Conservation (phyloP, 2,113 vertebrate species). For the Tympanuchus pallidicinctus region DNA sequence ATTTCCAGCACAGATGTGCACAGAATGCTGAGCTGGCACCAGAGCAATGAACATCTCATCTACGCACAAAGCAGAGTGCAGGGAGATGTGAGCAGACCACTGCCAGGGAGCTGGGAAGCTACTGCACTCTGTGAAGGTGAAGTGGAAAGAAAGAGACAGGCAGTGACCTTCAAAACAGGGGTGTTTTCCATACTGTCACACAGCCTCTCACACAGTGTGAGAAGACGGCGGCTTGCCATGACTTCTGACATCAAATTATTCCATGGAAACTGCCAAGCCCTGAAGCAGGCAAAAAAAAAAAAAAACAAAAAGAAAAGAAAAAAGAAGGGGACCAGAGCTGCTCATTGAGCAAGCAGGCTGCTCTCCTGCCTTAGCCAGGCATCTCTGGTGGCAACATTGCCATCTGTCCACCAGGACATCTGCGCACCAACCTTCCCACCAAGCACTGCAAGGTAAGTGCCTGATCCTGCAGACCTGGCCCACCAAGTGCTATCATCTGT, state of each 20-base stretch:
- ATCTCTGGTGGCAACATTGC: not conserved
- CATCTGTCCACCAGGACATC: not conserved
- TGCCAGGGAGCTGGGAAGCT: not conserved
- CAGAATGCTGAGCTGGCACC: not conserved
- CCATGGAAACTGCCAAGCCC: not conserved
- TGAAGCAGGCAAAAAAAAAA: not conserved
- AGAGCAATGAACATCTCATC: not conserved
- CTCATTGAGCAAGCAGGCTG: not conserved
- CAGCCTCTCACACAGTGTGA: accelerated
- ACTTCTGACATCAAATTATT: not conserved
- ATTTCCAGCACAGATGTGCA: not conserved
- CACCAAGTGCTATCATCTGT: not conserved
- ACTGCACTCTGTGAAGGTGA: not conserved
- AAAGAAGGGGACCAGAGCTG: not conserved
- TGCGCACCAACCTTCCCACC: not conserved
- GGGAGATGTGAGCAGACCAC: not conserved
- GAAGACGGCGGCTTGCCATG: accelerated
- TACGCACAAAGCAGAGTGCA: not conserved
- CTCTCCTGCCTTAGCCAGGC: not conserved
- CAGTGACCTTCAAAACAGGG: not conserved
- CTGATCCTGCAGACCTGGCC: not conserved
- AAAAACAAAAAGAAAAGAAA: not conserved
- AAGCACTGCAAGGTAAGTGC: accelerated
- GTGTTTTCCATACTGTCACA: not conserved
- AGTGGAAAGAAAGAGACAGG: not conserved